Base-by-base conservation (phyloP, 2,888 invertebrate genomes). In the Ormyrus pomaceus region DNA sequence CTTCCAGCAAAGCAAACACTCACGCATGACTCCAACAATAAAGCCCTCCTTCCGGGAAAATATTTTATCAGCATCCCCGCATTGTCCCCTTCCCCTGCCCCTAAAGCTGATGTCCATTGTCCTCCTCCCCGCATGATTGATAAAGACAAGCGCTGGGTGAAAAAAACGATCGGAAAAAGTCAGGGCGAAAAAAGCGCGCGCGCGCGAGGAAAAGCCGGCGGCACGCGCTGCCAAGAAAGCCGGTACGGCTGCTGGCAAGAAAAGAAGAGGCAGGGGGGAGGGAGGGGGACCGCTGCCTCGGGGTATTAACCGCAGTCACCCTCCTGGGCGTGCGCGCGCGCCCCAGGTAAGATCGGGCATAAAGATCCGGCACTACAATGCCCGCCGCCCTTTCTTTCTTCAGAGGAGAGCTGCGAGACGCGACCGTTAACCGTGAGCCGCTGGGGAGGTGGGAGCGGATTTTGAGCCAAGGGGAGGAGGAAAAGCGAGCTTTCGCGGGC, bases 321-420 rank as follows among this genome's bases (percentile, higher is more conserved):
- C 87, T 88, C 86, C 74, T 81, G 85, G 86, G 85, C 83, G 88
- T 87, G 87, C 88, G 89, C 88, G 89, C 89, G 87, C 88, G 89
- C 86, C 84, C 86, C 87, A 87, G 88, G 88, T 86, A 87, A 88
- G 88, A 87, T 87, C 88, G 87, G 86, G 84, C 86, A 88, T 87
- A 89, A 88, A 89, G 89, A 89, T 89, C 87, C 84, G 86, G 86
- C 65, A 65, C 45, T 34, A 55, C 51, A 71, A 66, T 66, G 51
- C 34, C 34, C 34, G 34, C 34, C 34, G 34, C 34, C 34, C 34
- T 34, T 34, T 34, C 34, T 34, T 34, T 34, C 34, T 34, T 34
- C 34, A 34, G 34, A 34, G 34, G 34, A 34, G 34, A 34, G 34
- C 34, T 34, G 34, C 34, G 34, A 34, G 34, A 34, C 34, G 34